Evolutionary conservation across 1,140 invertebrate genomes (phyloP), one percentile per base, ranked within the genome.

Genomic region (Drosophila repleta): DNA sequence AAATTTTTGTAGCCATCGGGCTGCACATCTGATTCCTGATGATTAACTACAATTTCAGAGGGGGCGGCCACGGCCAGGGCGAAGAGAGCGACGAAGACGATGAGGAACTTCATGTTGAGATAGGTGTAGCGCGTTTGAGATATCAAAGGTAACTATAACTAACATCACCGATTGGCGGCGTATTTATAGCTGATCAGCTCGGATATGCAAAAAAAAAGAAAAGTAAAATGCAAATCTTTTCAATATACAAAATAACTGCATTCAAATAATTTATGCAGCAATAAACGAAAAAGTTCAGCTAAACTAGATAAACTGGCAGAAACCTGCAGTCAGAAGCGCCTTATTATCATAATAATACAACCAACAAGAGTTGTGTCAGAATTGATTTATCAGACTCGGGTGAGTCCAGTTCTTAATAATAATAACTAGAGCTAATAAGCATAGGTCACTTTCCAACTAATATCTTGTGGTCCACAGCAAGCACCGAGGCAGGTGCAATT

Each of bases 1-100:
- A 0, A 37, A 51, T 79, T 92, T 0, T 21, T 66, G 91, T 74
- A 94, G 46, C 78, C 72, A 0, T 92, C 92, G 8, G 93, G 67
- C 7, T 90, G 91, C 56, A 93, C 93, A 53, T 93, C 90, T 46
- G 29, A 66, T 0, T 92, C 90, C 53, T 77, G 79, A 0, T 63
- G 58, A 39, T 92, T 4, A 62, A 92, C 3, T 1, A 0, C 66
- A 17, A 78, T 20, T 0, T 91, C 45, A 2, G 32, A 3, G n/a
- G 83, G 72, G 20, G 72, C 77, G 11, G 79, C 80, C 57, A 89
- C 45, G 10, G 76, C 76, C 15, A 79, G 26, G 52, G 81, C 81
- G 63, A 82, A 74, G 64, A 89, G 74, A 49, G 76, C 76, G 17
- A 57, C 60, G 41, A 79, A 74, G 17, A 76, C 77, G 46, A 79